Conservation (phyloP, 2,113 vertebrate genomes). For the Mesembrinibis cayennensis region DNA sequence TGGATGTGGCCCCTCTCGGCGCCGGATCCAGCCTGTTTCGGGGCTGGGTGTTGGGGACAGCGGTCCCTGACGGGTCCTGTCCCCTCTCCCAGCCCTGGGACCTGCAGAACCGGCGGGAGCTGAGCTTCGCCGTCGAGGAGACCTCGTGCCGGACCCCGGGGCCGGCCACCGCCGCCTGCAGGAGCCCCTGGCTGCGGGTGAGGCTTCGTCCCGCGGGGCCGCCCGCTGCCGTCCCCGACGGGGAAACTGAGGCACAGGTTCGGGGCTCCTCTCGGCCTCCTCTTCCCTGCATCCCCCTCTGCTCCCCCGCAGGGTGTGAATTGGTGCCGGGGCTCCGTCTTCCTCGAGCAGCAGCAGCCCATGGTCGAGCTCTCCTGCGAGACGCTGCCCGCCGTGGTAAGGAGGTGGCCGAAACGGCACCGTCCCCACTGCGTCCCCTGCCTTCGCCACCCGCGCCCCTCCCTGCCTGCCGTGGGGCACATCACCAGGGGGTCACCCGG, state of each 20-base stretch:
- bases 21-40: rapidly evolving
- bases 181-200: neutral
- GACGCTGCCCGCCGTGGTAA: rapidly evolving
- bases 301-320: neutral
- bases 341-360: slow-evolving; percentile 18
- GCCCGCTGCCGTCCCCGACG: rapidly evolving
- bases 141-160: neutral
- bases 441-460: too few species aligned
- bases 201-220: neutral
- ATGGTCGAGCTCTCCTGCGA: neutral
- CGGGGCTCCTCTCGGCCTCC: rapidly evolving
- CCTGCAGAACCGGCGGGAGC: neutral
- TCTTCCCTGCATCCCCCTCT: neutral
- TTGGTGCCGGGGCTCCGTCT: neutral
- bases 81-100: neutral
- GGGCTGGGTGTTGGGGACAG: neutral
- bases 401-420: rapidly evolving
- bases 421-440: neutral
- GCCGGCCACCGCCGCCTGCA: rapidly evolving
- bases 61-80: neutral
- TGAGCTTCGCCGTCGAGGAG: neutral
- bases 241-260: neutral
- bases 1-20: neutral
- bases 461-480: rapidly evolving
- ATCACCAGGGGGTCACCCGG: neutral